A percentile compares a stretch with the other conserved stretches of the same genome.
Conservation (phyloP, 1,140 invertebrate species). For the Bombus confusus region DNA sequence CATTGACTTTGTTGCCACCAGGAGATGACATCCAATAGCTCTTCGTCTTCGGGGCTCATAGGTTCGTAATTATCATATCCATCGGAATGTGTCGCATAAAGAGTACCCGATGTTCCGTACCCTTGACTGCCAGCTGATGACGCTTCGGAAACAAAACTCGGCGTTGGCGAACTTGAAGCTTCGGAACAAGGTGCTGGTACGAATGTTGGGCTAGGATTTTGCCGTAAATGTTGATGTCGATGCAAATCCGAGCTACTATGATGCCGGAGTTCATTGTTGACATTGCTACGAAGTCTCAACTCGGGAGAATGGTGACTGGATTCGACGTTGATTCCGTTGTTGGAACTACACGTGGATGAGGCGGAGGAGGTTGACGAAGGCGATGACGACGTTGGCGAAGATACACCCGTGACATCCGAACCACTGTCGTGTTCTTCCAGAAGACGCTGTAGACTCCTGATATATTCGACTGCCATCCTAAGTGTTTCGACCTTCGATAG, state of each 20-base stretch:
- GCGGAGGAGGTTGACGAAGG: slow-evolving; percentile 63
- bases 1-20: slow-evolving; percentile 90
- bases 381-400: slow-evolving; percentile 66
- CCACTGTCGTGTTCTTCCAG: slow-evolving; percentile 87
- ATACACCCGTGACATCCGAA: slow-evolving; percentile 47
- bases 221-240: slow-evolving; percentile 62
- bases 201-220: slow-evolving; percentile 75
- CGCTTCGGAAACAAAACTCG: slow-evolving; percentile 90
- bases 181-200: slow-evolving; percentile 87
- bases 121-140: slow-evolving; percentile 84
- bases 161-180: slow-evolving; percentile 89
- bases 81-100: slow-evolving; percentile 84
- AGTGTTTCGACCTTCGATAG: slow-evolving; percentile 98
- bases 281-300: slow-evolving; percentile 60
- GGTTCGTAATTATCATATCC: slow-evolving; percentile 90
- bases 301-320: slow-evolving; percentile 50
- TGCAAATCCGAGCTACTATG: slow-evolving; percentile 58
- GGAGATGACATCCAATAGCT: slow-evolving; percentile 93
- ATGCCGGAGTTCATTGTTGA: slow-evolving; percentile 57
- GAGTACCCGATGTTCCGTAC: slow-evolving; percentile 80
- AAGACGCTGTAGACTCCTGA: slow-evolving; percentile 92
- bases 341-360: slow-evolving; percentile 56
- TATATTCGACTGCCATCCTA: slow-evolving; percentile 96
- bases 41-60: slow-evolving; percentile 94
- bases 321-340: slow-evolving; percentile 37